Evolutionary conservation across 2,113 vertebrate species (phyloP).

Genomic region (Thoracochromis brauschi): DNA sequence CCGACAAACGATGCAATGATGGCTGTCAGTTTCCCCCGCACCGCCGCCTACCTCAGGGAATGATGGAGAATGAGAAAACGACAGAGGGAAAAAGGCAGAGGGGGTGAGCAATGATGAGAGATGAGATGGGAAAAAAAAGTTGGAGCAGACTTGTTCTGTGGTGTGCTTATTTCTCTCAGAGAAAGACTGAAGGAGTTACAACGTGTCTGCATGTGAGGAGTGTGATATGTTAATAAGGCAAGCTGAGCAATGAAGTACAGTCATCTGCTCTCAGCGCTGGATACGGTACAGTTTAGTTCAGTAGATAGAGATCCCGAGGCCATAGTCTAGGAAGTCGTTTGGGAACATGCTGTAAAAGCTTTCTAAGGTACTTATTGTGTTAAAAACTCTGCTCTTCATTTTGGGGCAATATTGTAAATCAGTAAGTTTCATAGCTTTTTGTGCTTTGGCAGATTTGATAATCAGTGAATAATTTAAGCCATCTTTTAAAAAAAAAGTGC

Average conservation of each 20-base stretch:
- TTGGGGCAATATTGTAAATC: not conserved
- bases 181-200: not conserved
- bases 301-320: not conserved
- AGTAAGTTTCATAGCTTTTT: not conserved
- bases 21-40: constrained; percentile 51
- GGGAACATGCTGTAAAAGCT: not conserved
- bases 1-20: constrained; percentile 61
- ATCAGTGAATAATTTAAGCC: not conserved
- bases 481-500: not conserved
- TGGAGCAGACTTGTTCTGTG: constrained; percentile 12
- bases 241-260: not conserved
- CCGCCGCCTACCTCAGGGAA: constrained; percentile 26
- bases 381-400: not conserved
- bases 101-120: constrained; percentile 9
- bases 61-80: constrained; percentile 37
- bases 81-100: not conserved
- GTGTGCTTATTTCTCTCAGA: constrained; percentile 18
- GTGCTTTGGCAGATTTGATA: not conserved
- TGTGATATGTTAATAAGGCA: not conserved
- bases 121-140: constrained; percentile 4
- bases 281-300: not conserved
- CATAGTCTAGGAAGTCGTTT: not conserved
- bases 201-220: not conserved
- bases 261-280: not conserved
- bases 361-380: not conserved